These are phyloP conservation scores for Motacilla alba DNA, from an alignment of 2,113 vertebrate genomes.

Conservation along the genomic window DNA sequence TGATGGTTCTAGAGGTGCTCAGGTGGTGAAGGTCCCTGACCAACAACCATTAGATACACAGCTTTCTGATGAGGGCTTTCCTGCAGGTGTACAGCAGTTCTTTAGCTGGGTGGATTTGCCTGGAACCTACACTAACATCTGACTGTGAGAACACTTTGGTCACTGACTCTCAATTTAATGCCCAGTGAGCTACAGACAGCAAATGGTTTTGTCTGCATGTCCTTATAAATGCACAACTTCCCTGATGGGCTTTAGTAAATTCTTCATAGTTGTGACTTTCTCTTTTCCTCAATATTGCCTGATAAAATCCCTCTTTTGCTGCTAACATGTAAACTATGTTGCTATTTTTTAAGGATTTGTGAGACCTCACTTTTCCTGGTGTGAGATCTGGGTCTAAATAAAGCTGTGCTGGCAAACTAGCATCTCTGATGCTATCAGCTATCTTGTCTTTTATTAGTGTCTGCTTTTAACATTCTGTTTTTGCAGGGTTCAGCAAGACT, in stretches of 20 bases:
- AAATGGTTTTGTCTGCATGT: background rate
- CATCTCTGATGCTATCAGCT: background rate
- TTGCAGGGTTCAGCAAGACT: background rate
- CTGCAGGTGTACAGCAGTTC: background rate
- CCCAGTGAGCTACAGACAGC: background rate
- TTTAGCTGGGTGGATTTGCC: background rate
- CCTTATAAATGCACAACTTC: background rate
- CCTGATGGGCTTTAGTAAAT: background rate
- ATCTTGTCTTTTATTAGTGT: constrained; percentile 9
- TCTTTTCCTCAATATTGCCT: constrained; percentile 3
- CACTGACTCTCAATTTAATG: background rate
- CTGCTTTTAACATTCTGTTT: background rate
- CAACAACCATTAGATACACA: background rate
- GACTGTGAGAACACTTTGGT: background rate
- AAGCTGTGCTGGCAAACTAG: constrained; percentile 15
- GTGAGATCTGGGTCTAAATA: constrained; percentile 28
- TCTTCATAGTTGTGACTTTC: constrained; percentile 6
- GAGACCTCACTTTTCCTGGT: constrained; percentile 20
- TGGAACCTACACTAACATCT: background rate
- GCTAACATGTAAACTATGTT: background rate
- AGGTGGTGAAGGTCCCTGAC: background rate
- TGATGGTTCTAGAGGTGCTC: background rate
- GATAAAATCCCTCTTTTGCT: background rate
- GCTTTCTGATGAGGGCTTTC: background rate
- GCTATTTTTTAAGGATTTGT: constrained; percentile 16